Base-by-base conservation (phyloP, 2,888 invertebrate species). In the Diplazon laetatorius region DNA sequence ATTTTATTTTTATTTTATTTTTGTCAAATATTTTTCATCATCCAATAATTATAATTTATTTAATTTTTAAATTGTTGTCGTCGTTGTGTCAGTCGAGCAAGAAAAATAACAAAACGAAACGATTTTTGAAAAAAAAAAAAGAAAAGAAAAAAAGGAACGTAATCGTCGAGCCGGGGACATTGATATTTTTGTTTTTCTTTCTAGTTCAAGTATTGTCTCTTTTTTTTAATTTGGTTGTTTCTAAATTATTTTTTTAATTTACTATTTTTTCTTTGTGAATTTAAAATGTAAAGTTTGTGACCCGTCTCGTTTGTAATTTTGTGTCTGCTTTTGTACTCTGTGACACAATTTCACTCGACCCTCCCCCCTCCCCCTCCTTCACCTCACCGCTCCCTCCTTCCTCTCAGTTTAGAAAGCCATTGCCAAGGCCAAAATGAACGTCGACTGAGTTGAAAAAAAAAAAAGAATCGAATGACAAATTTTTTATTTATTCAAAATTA, bases 371-470 rank as follows among this genome's bases (percentile, higher is more conserved):
- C n/a, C n/a, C n/a, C n/a, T n/a, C n/a, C n/a, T n/a, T n/a, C 84
- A 87, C 87, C 88, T 86, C 85, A 85, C 83, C 83, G 88, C 89
- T 57, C 57, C 44, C 69, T 90, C 90, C 90, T 90, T 90, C 90
- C 90, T 90, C 90, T 91, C 91, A 89, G 89, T 89, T 89, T 89
- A 89, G n/a, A 83, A 87, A 89, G 86, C 82, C 85, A 83, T 76
- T 66, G 8, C 18, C 65, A 48, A 48, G 18, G 50, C 63, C 20
- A 20, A 55, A 30, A 6, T 5, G 6, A 16, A 12, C 42, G 20
- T 46, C 6, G 10, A 22, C 12, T 18, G 10, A 30, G 39, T 39
- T 9, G n/a, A 1, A 4, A 18, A 22, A 50, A n/a, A 22, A 50
- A 22, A 25, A 22, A 22, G 22, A 22, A n/a, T n/a, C n/a, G n/a